A percentile compares a stretch with the other conserved stretches of the same genome.
These are phyloP conservation scores for Ginglymostoma cirratum DNA, from an alignment of 2,113 vertebrate species.

Conservation along the genomic window DNA sequence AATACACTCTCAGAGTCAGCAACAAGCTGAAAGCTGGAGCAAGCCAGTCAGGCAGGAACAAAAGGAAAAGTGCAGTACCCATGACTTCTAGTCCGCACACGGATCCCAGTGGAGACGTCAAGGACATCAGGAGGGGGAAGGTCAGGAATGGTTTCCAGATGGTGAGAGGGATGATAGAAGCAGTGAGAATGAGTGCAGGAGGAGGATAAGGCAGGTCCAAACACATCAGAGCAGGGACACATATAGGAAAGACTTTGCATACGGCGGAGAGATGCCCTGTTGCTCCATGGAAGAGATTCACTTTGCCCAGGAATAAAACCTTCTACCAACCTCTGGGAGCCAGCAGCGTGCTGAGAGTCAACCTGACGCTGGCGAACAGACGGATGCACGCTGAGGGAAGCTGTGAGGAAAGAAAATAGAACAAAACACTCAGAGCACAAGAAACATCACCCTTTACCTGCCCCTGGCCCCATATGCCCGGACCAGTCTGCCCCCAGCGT, in stretches of 20 bases:
- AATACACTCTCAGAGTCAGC: neutral
- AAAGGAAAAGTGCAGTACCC: constrained; percentile 67
- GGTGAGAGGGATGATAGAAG: constrained; percentile 71
- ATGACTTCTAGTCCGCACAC: constrained; percentile 63
- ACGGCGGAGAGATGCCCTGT: constrained; percentile 65
- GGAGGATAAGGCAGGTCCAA: constrained; percentile 57
- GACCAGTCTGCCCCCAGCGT: neutral
- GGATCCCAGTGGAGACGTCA: constrained; percentile 57
- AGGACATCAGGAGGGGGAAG: constrained; percentile 65
- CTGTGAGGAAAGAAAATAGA: constrained; percentile 42
- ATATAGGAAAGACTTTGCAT: constrained; percentile 75
- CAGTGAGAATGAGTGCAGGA: constrained; percentile 60
- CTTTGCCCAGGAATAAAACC: constrained; percentile 59
- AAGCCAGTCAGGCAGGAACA: constrained; percentile 41
- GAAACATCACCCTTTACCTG: neutral
- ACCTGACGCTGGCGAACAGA: constrained; percentile 84
- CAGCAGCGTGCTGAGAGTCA: constrained; percentile 76
- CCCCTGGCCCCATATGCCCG: neutral
- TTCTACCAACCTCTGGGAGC: constrained; percentile 99
- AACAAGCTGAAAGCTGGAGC: neutral
- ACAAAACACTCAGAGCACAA: constrained; percentile 39
- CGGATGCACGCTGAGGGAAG: constrained; percentile 74
- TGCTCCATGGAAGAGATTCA: constrained; percentile 58
- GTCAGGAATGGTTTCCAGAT: constrained; percentile 83
- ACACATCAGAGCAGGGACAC: constrained; percentile 63